phyloP scores from a whole-genome alignment of 2,888 invertebrate species.

The Agrotis exclamationis region DNA sequence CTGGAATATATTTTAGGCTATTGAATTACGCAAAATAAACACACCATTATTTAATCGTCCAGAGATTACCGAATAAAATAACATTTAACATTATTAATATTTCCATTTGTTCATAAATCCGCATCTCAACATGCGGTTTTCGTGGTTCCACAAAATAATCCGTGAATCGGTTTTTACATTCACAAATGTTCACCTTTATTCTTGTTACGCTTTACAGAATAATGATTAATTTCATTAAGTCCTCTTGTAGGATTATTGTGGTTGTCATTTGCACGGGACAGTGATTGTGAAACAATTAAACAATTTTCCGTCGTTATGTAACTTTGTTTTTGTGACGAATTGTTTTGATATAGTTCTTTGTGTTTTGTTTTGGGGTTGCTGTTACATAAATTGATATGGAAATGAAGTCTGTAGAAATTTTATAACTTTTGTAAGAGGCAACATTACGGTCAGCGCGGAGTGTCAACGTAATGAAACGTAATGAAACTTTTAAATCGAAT shows the following conservation, averaged over 20 bases:
- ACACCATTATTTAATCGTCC: background rate
- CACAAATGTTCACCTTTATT: slow-evolving; percentile 30
- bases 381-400: background rate
- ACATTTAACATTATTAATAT: background rate
- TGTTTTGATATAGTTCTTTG: slow-evolving; percentile 10
- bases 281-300: slow-evolving; percentile 63
- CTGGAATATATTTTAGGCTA: too few relatives aligned
- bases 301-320: slow-evolving; percentile 46
- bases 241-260: slow-evolving; percentile 52
- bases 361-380: background rate
- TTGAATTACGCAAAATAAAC: background rate
- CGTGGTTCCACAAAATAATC: slow-evolving; percentile 21
- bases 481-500: too few relatives aligned
- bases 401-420: background rate
- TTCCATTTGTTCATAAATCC: slow-evolving; percentile 22
- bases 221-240: slow-evolving; percentile 70
- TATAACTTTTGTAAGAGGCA: too few relatives aligned
- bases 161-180: slow-evolving; percentile 26
- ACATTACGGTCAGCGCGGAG: too few relatives aligned
- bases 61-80: background rate
- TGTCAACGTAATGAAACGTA: too few relatives aligned
- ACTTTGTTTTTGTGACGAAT: slow-evolving; percentile 44
- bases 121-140: slow-evolving; percentile 14
- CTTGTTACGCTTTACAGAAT: slow-evolving; percentile 50
- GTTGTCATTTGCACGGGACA: slow-evolving; percentile 63